Percentiles rank a stretch among this genome's conserved stretches.
Evolutionary conservation across 2,888 invertebrate genomes (phyloP).

Genomic region (Volucella inflata): DNA sequence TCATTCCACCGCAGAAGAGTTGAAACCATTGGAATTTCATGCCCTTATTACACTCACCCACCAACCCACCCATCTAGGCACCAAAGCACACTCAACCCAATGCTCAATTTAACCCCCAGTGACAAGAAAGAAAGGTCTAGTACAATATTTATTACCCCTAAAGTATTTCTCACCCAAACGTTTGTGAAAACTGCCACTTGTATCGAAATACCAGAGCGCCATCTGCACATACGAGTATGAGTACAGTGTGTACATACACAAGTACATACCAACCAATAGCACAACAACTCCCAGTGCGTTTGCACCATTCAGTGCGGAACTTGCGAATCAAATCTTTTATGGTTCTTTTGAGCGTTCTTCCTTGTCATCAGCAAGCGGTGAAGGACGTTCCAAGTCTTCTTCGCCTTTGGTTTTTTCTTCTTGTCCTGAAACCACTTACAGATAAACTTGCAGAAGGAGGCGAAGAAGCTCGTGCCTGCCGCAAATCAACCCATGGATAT

Average conservation of each 20-base stretch:
- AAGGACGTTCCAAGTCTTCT: constrained; percentile 29
- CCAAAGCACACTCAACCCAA: no score
- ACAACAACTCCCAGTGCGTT: not conserved
- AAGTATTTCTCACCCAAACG: constrained; percentile 38
- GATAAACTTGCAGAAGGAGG: not conserved
- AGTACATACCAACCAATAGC: no score
- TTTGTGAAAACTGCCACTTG: constrained; percentile 68
- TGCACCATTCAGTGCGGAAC: constrained; percentile 39
- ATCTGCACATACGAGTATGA: constrained; percentile 39
- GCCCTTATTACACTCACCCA: constrained; percentile 2
- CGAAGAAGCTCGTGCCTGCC: constrained; percentile 28
- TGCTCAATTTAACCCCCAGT: no score
- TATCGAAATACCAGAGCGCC: constrained; percentile 56
- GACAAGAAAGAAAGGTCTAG: constrained; percentile 19
- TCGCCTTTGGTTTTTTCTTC: no score
- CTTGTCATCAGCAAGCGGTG: constrained; percentile 53
- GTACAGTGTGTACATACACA: not conserved
- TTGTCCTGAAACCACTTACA: constrained; percentile 38
- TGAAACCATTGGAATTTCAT: constrained; percentile 48
- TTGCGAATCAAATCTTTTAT: constrained; percentile 69
- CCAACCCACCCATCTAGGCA: not conserved
- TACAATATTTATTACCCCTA: constrained; percentile 60
- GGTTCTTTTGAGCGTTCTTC: constrained; percentile 49
- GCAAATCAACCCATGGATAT: constrained; percentile 56
- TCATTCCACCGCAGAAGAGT: constrained; percentile 22